Percentiles rank a stretch among this genome's conserved stretches.
Conservation (phyloP, 2,888 invertebrate genomes). For the Ormyrus labotus region DNA sequence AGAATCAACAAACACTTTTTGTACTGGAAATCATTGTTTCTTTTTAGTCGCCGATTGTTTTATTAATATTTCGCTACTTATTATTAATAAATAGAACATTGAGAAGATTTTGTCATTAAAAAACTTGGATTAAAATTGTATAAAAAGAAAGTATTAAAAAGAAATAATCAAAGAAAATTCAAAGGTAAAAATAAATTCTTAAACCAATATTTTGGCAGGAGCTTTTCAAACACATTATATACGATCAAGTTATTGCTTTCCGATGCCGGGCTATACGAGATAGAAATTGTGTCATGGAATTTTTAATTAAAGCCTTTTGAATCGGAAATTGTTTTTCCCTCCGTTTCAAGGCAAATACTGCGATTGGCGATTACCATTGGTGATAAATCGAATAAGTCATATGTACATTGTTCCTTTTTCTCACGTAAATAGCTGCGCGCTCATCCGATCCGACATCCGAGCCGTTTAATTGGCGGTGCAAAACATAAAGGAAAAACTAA, state of each 20-base stretch:
- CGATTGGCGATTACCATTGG: conserved; percentile 36
- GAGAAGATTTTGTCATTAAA: no score
- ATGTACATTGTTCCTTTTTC: conserved; percentile 19
- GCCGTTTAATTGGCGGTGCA: conserved; percentile 21
- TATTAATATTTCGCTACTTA: background rate
- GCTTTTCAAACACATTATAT: conserved; percentile 16
- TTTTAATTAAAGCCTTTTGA: conserved; percentile 53
- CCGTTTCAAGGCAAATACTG: conserved; percentile 5
- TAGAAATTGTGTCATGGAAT: conserved; percentile 44
- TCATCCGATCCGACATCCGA: background rate
- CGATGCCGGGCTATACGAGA: conserved; percentile 7
- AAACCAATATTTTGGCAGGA: no score
- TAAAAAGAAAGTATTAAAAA: no score
- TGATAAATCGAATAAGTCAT: conserved; percentile 45
- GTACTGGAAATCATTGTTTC: no score
- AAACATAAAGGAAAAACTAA: conserved; percentile 28
- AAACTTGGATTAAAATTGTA: no score
- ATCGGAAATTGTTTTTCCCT: conserved; percentile 42
- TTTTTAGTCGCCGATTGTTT: no score
- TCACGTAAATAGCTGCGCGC: background rate
- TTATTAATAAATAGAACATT: no score
- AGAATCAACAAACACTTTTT: no score
- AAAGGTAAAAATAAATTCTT: background rate
- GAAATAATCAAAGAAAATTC: conserved; percentile 1
- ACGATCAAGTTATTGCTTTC: conserved; percentile 36